These are phyloP conservation scores for Agrilus mali DNA, from an alignment of 2,888 invertebrate species.

Conservation along the genomic window DNA sequence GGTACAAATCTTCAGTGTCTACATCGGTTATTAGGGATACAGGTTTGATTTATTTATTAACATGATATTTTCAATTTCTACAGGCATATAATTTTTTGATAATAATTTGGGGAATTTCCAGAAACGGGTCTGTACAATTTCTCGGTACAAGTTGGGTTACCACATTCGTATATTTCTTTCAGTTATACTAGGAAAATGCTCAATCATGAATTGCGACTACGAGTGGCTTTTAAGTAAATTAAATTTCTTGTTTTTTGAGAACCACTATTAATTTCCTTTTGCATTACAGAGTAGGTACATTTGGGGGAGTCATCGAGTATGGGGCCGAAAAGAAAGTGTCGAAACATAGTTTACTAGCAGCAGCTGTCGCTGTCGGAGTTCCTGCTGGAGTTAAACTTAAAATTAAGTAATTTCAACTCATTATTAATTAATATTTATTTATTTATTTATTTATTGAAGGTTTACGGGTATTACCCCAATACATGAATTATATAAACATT, in stretches of 20 bases:
- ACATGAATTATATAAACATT: too few relatives aligned
- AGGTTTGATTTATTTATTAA: conserved; percentile 18
- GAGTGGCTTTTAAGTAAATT: conserved; percentile 66
- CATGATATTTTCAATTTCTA: conserved; percentile 2
- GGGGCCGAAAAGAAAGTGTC: conserved; percentile 89
- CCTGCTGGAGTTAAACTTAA: conserved; percentile 82
- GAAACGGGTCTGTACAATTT: conserved; percentile 41
- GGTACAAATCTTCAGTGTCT: conserved; percentile 61
- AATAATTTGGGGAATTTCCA: conserved; percentile 15
- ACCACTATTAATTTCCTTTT: neutral
- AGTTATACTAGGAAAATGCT: conserved; percentile 71
- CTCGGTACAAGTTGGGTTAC: conserved; percentile 69
- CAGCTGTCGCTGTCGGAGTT: conserved; percentile 71
- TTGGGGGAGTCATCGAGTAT: conserved; percentile 79
- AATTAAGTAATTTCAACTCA: conserved; percentile 50
- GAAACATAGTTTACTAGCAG: conserved; percentile 76
- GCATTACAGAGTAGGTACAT: conserved; percentile 62
- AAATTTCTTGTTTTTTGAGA: neutral
- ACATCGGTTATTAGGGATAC: conserved; percentile 71
- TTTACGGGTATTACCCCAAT: too few relatives aligned
- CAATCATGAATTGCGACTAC: conserved; percentile 65
- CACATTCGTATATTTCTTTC: conserved; percentile 63
- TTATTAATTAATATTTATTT: conserved; percentile 3
- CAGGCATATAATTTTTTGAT: neutral
- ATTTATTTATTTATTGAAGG: too few relatives aligned